These are phyloP conservation scores for Tanypteryx hageni DNA, from an alignment of 2,888 invertebrate genomes.

Conservation along the genomic window DNA sequence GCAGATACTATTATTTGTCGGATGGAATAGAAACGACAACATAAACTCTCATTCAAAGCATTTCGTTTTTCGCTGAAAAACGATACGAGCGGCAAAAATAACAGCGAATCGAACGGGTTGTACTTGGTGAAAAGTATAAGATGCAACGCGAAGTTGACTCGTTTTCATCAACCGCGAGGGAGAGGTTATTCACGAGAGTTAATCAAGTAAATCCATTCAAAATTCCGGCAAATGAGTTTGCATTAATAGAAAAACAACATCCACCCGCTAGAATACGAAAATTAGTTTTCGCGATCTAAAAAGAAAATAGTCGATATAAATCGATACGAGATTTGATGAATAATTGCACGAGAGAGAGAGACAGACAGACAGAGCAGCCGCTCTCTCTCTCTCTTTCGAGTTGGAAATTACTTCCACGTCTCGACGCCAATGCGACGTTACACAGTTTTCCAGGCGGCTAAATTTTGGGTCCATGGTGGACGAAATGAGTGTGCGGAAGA, in stretches of 20 bases:
- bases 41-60: too few relatives aligned
- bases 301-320: neutral
- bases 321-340: slow-evolving; percentile 26
- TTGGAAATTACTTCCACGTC: slow-evolving; percentile 28
- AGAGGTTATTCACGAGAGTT: neutral
- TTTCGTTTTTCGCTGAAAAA: too few relatives aligned
- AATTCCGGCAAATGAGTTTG: neutral
- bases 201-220: neutral
- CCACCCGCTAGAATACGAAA: neutral
- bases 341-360: slow-evolving; percentile 33
- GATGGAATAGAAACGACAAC: too few relatives aligned
- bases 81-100: too few relatives aligned
- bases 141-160: too few relatives aligned
- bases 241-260: neutral
- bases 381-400: neutral
- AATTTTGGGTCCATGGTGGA: slow-evolving; percentile 43
- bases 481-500: slow-evolving; percentile 18
- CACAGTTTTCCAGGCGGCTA: slow-evolving; percentile 56
- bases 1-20: too few relatives aligned
- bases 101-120: too few relatives aligned
- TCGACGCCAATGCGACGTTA: slow-evolving; percentile 49
- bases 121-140: too few relatives aligned
- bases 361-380: neutral
- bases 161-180: neutral
- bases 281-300: neutral